A percentile compares a stretch with the other conserved stretches of the same genome.
phyloP scores from a whole-genome alignment of 1,140 invertebrate species.

The Drosophila punjabiensis region DNA sequence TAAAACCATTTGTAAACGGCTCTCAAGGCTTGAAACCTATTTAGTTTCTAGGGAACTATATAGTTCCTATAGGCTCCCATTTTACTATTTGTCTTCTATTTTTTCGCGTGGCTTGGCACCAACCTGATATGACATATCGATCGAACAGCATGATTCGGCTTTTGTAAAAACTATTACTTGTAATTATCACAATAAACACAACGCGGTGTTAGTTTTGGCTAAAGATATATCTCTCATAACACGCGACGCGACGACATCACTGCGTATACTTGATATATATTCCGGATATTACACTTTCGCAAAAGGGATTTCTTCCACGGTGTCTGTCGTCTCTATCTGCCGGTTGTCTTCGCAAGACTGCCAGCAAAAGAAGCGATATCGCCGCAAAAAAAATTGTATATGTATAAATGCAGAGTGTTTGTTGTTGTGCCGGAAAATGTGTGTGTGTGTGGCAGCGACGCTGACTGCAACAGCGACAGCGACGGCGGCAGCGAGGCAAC shows the following conservation, averaged over 20 bases:
- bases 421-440: conserved; percentile 20
- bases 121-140: conserved; percentile 83
- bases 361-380: conserved; percentile 61
- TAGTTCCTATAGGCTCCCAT: neutral
- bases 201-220: conserved; percentile 5
- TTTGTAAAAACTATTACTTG: conserved; percentile 34
- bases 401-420: neutral
- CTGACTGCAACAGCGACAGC: conserved; percentile 5
- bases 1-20: conserved; percentile 6
- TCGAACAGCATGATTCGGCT: conserved; percentile 77
- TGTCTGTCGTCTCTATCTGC: conserved; percentile 84
- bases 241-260: conserved; percentile 57
- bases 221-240: conserved; percentile 33
- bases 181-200: conserved; percentile 66
- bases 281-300: conserved; percentile 1
- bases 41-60: conserved; percentile 10
- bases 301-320: conserved; percentile 25
- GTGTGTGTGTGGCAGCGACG: conserved; percentile 23
- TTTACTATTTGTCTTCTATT: conserved; percentile 1
- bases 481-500: conserved; percentile 11
- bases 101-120: conserved; percentile 34
- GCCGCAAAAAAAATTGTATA: conserved; percentile 58
- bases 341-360: conserved; percentile 84
- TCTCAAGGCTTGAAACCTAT: conserved; percentile 8
- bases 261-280: conserved; percentile 25